Evolutionary conservation across 2,797 vertebrate genomes (phyloP), one percentile per base, ranked within the genome.

Genomic region (Anguilla anguilla): DNA sequence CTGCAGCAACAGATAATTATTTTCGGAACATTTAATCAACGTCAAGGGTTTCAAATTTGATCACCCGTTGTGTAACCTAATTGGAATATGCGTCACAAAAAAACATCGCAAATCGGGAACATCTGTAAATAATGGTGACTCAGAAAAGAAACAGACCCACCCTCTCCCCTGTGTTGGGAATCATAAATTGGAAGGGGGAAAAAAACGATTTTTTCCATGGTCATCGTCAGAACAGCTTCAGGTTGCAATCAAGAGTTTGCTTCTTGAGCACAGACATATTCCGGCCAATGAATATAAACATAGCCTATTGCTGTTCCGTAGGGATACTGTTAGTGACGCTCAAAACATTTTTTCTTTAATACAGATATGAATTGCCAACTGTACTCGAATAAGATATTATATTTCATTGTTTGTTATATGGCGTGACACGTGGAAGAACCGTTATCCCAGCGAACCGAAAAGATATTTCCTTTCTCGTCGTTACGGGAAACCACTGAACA

Each of bases 71-170:
- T 31, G 69, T 15, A 35, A 74, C n/a, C 69, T 74, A 74, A 74
- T 35, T 35, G 28, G 28, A 31, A 13, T 35, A 74, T 15, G 31
- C 69, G 31, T 35, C 69, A 74, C 11, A 35, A 35, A 74, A 74
- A 35, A 74, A 74, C n/a, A 35, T 13, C 17, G 69, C 69, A 35
- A 74, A 74, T 31, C n/a, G 69, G 9, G 69, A 74, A 74, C 69
- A 74, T 74, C 69, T 74, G 69, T 74, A 74, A 74, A 35, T 74
- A 35, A 74, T 35, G 11, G 69, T 35, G 69, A 74, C 28, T 74
- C 69, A 35, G 69, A 74, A 74, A 74, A 74, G 61, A 31, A 35
- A 74, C 69, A 74, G 69, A 74, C 69, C 69, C 31, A 35, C 69
- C 69, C 69, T 74, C 69, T 74, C 69, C 22, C 61, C 31, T 4